phyloP scores from a whole-genome alignment of 2,888 invertebrate genomes.

The Yponomeuta sedellus region DNA sequence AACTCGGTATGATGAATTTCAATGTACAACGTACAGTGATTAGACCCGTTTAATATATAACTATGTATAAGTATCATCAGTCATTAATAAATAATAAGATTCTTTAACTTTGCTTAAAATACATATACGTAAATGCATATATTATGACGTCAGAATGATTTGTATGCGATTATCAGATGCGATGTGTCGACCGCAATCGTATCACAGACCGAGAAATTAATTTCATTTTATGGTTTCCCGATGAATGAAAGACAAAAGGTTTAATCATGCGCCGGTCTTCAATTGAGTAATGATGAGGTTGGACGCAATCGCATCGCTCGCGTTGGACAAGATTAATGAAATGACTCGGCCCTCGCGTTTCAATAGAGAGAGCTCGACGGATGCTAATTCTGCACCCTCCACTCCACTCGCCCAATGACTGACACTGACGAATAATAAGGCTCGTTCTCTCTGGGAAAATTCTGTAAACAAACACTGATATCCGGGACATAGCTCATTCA shows the following conservation, averaged over 20 bases:
- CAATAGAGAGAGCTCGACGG: slow-evolving; percentile 21
- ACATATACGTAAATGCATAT: no score
- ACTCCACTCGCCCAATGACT: neutral
- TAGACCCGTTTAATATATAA: no score
- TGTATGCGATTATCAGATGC: no score
- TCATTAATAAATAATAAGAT: no score
- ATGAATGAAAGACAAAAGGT: neutral
- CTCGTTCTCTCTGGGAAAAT: neutral
- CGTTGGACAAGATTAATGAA: slow-evolving; percentile 2
- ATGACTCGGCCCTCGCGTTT: slow-evolving; percentile 11
- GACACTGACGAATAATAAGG: neutral
- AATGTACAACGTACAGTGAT: no score
- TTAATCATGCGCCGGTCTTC: neutral
- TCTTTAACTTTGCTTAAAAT: no score
- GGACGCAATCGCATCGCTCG: neutral
- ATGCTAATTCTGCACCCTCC: neutral
- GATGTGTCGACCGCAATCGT: no score
- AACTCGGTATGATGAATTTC: no score
- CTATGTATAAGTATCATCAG: no score
- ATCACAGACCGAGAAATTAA: no score
- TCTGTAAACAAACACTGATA: neutral
- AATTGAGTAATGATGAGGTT: neutral
- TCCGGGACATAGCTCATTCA: neutral
- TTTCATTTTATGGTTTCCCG: no score
- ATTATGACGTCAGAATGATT: no score